phyloP scores from a whole-genome alignment of 35 echinoderm and acorn worm species.

The Ptychodera flava region DNA sequence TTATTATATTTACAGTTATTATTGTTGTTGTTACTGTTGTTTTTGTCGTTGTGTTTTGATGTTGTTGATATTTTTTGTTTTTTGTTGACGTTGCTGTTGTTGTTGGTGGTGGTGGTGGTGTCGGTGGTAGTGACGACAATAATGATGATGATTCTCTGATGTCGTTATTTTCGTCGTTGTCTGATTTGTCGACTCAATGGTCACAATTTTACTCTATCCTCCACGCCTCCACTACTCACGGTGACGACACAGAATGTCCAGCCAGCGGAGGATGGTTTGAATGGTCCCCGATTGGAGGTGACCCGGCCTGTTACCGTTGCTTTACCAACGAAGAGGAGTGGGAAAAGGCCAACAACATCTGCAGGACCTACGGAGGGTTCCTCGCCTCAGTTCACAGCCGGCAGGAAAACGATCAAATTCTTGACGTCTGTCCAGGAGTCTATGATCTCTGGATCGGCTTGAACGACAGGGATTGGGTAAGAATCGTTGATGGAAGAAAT shows the following conservation, averaged over 20 bases:
- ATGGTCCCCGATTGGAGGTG: background rate
- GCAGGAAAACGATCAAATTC: background rate
- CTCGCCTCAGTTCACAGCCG: background rate
- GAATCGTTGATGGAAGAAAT: no score
- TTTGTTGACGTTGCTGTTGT: no score
- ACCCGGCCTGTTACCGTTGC: background rate
- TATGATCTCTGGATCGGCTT: background rate
- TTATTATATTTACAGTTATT: no score
- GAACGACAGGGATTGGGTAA: background rate
- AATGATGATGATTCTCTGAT: no score
- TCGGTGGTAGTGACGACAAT: no score
- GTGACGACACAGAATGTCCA: background rate
- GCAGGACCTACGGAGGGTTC: background rate
- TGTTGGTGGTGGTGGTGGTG: no score
- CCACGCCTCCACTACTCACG: background rate
- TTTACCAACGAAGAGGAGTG: background rate
- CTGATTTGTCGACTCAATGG: no score
- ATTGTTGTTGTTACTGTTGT: no score
- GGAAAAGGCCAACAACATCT: background rate
- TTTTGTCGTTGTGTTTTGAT: no score
- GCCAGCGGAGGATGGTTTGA: background rate
- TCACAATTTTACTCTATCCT: no score
- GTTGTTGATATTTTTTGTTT: no score
- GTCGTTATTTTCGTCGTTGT: no score
- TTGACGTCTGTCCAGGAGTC: background rate